phyloP scores from a whole-genome alignment of 2,888 invertebrate genomes.

The Cephus sareptanus region DNA sequence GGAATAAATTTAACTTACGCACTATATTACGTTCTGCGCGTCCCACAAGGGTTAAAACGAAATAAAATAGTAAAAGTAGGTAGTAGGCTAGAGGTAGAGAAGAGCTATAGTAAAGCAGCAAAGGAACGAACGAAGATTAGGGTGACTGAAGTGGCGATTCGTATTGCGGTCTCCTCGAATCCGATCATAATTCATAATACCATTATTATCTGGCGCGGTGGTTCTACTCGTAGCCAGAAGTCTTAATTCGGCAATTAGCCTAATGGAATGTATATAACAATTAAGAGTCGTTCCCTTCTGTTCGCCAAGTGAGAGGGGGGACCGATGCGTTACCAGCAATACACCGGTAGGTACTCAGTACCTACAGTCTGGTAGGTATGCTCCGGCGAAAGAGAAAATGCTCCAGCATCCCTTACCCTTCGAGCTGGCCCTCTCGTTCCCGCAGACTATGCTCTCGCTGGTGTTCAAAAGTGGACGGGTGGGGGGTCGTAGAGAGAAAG shows the following conservation, averaged over 20 bases:
- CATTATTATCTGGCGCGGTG: conserved; percentile 46
- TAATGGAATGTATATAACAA: conserved; percentile 67
- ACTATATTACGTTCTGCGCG: conserved; percentile 53
- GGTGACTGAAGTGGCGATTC: background rate
- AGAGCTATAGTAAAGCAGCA: background rate
- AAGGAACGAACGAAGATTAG: background rate
- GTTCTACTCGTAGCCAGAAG: conserved; percentile 48
- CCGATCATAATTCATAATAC: conserved; percentile 37
- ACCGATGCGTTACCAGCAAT: conserved; percentile 7
- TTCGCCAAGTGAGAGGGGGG: conserved; percentile 31
- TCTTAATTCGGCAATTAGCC: conserved; percentile 66
- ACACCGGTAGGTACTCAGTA: background rate
- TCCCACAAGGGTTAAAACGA: conserved; percentile 31
- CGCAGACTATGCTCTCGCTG: background rate
- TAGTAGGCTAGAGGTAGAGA: background rate
- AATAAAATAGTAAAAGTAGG: background rate
- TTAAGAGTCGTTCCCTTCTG: conserved; percentile 57
- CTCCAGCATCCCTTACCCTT: background rate
- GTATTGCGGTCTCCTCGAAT: background rate
- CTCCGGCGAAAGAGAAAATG: background rate
- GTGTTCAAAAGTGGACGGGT: background rate
- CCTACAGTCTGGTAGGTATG: background rate
- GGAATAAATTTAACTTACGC: conserved; percentile 49
- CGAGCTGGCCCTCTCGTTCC: background rate
- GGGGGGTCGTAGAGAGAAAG: conserved; percentile 36